These are phyloP conservation scores for Calonectris borealis DNA, from an alignment of 2,113 vertebrate species.

Conservation along the genomic window DNA sequence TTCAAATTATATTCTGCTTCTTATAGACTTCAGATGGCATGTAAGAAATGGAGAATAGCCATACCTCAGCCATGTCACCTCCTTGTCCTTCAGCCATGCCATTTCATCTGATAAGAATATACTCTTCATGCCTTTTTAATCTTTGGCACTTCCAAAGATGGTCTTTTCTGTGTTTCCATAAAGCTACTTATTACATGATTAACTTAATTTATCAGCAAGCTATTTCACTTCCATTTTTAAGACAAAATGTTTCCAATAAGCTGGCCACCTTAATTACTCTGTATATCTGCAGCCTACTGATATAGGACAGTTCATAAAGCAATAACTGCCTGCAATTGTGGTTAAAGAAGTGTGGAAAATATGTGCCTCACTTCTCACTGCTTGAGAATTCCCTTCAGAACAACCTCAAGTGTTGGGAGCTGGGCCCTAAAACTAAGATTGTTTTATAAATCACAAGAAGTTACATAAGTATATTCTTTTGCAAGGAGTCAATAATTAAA, in stretches of 20 bases:
- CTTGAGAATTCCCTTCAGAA: background rate
- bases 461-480: background rate
- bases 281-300: background rate
- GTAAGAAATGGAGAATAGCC: background rate
- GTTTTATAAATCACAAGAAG: background rate
- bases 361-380: background rate
- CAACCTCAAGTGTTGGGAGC: background rate
- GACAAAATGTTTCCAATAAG: background rate
- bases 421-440: background rate
- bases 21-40: background rate
- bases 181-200: background rate
- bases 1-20: background rate
- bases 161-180: background rate
- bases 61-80: background rate
- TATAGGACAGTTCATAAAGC: background rate
- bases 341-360: background rate
- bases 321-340: background rate
- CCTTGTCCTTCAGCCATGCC: background rate
- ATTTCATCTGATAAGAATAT: background rate
- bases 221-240: background rate
- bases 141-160: background rate
- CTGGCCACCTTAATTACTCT: background rate
- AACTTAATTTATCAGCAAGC: background rate
- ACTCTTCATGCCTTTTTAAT: background rate
- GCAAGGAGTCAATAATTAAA: background rate